These are phyloP conservation scores for Dicrurus megarhynchus DNA, from an alignment of 2,113 vertebrate genomes.

Conservation along the genomic window DNA sequence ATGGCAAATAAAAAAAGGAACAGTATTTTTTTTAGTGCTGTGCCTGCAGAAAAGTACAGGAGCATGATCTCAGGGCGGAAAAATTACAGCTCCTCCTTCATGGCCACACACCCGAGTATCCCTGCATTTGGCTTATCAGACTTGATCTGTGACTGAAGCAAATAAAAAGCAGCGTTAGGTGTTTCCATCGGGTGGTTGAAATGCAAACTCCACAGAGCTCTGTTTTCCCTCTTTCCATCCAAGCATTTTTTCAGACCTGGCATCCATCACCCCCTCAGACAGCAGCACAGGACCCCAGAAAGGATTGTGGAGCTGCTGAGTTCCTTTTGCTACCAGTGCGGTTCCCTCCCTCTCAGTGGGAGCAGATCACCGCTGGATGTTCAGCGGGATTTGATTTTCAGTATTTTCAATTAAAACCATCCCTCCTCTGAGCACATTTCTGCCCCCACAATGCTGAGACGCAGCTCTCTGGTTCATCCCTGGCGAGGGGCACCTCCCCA, in stretches of 20 bases:
- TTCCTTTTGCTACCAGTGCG: fast-evolving
- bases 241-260: fast-evolving
- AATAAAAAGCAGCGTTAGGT: neutral
- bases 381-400: neutral
- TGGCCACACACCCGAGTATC: slow-evolving; percentile 1
- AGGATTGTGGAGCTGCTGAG: neutral
- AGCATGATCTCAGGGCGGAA: slow-evolving; percentile 55
- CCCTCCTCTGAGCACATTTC: neutral
- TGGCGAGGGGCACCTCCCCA: neutral
- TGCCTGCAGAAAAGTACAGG: slow-evolving; percentile 39
- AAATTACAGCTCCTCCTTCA: slow-evolving; percentile 57
- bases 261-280: neutral
- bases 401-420: neutral
- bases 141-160: neutral
- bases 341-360: neutral
- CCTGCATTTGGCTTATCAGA: neutral
- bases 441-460: fast-evolving
- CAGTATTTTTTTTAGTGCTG: neutral
- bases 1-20: neutral
- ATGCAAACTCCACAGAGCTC: neutral
- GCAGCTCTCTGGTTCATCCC: neutral
- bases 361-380: neutral
- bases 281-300: fast-evolving
- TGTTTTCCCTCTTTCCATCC: neutral
- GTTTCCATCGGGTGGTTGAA: slow-evolving; percentile 37